phyloP scores from a whole-genome alignment of 2,113 vertebrate species.

The Orcinus orca region DNA sequence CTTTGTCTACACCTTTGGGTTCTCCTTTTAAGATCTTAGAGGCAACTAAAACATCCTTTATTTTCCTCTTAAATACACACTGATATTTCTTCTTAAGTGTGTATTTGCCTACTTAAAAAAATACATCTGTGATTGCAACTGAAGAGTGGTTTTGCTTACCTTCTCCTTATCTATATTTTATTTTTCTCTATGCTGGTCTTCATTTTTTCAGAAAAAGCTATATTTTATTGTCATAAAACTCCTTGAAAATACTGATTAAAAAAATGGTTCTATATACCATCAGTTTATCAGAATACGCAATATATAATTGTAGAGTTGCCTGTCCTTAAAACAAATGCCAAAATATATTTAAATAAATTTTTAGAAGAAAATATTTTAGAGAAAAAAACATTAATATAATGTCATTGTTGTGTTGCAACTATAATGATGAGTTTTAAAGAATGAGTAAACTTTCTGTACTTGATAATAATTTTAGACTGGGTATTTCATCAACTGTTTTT shows the following conservation, averaged over 20 bases:
- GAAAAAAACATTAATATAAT: background rate
- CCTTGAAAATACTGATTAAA: conserved; percentile 9
- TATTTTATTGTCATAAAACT: background rate
- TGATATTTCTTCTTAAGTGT: conserved; percentile 1
- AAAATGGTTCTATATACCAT: background rate
- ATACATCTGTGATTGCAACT: background rate
- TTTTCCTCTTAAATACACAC: background rate
- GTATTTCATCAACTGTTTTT: conserved; percentile 14
- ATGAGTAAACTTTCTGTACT: background rate
- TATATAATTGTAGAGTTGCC: background rate
- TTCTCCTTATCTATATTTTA: background rate
- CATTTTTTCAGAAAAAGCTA: background rate
- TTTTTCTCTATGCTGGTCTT: background rate
- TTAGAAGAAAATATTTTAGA: background rate
- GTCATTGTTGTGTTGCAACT: background rate
- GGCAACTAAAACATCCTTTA: background rate
- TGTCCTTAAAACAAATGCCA: background rate
- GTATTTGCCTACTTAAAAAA: conserved; percentile 5
- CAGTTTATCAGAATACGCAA: background rate
- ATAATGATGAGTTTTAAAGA: conserved; percentile 5
- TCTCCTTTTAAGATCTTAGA: conserved; percentile 2
- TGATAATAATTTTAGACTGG: background rate
- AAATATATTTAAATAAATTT: background rate
- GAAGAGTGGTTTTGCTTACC: background rate
- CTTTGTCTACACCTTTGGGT: background rate